Percentiles rank a stretch among this genome's conserved stretches.
Evolutionary conservation across 2,888 invertebrate genomes (phyloP).

Genomic region (Platycnemis pennipes): DNA sequence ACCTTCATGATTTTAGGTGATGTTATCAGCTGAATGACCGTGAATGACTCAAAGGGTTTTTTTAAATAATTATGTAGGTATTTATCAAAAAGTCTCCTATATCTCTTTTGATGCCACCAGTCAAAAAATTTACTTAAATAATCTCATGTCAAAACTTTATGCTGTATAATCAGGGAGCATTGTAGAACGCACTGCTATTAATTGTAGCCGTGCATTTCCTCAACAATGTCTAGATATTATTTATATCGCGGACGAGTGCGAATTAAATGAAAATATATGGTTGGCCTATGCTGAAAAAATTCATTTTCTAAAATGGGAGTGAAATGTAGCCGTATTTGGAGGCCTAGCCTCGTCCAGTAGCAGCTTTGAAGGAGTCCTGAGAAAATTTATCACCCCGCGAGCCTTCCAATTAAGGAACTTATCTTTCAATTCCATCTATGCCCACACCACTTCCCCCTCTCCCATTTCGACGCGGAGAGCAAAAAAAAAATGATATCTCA

Average conservation of each 20-base stretch:
- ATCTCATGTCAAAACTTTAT: too few species aligned
- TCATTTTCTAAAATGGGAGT: background rate
- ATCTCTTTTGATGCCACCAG: too few species aligned
- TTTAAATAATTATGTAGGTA: too few species aligned
- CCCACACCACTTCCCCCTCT: constrained; percentile 20
- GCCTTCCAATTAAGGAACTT: constrained; percentile 66
- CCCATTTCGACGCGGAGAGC: background rate
- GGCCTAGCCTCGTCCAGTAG: constrained; percentile 40
- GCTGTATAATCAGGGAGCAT: too few species aligned
- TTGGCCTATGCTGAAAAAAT: background rate
- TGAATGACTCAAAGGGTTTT: too few species aligned
- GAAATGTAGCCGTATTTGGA: constrained; percentile 33
- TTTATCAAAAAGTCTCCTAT: too few species aligned
- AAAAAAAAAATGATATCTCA: constrained; percentile 27
- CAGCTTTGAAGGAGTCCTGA: constrained; percentile 47
- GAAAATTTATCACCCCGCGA: constrained; percentile 62
- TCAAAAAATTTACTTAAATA: too few species aligned
- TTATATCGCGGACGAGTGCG: background rate
- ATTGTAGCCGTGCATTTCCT: too few species aligned
- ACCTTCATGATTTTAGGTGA: too few species aligned
- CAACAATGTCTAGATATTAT: too few species aligned
- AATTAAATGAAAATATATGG: background rate
- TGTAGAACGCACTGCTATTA: too few species aligned
- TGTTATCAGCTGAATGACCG: too few species aligned
- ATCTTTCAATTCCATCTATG: constrained; percentile 61